A percentile compares a stretch with the other conserved stretches of the same genome.
These are phyloP conservation scores for Diaperis boleti DNA, from an alignment of 2,888 invertebrate genomes.

Conservation along the genomic window DNA sequence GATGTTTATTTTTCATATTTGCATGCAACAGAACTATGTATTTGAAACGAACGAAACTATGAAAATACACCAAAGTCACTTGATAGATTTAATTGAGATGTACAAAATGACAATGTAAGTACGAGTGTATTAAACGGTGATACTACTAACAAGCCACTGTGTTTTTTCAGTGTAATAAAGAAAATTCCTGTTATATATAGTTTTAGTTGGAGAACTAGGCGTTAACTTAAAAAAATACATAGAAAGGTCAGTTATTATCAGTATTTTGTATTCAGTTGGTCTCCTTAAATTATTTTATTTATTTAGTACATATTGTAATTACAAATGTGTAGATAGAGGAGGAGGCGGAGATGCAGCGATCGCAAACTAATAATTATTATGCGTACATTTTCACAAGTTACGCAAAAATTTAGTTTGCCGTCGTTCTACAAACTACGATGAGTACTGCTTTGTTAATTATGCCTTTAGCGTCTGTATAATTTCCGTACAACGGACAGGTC, in stretches of 20 bases:
- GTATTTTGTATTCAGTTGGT: constrained; percentile 62
- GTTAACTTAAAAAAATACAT: constrained; percentile 35
- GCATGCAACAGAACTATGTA: constrained; percentile 30
- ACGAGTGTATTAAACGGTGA: constrained; percentile 42
- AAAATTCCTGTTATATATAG: constrained; percentile 41
- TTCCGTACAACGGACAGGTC: constrained; percentile 30
- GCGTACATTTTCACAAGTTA: too few relatives aligned
- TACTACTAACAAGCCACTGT: constrained; percentile 49
- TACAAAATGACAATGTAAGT: constrained; percentile 54
- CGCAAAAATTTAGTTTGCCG: too few relatives aligned
- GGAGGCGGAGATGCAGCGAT: constrained; percentile 50
- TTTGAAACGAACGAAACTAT: constrained; percentile 33
- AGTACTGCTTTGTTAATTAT: constrained; percentile 54
- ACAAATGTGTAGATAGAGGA: constrained; percentile 62
- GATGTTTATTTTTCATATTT: constrained; percentile 45
- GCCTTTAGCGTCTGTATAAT: constrained; percentile 53
- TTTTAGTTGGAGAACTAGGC: constrained; percentile 20
- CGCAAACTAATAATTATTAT: too few relatives aligned
- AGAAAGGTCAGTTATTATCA: constrained; percentile 63
- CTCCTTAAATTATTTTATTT: constrained; percentile 63
- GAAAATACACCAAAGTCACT: constrained; percentile 58
- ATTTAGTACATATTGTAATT: constrained; percentile 63
- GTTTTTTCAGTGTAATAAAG: constrained; percentile 60
- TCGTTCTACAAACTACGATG: too few relatives aligned
- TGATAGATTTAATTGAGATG: constrained; percentile 54